Evolutionary conservation across 2,113 vertebrate species (phyloP).

Genomic region (Tyrannus savana): DNA sequence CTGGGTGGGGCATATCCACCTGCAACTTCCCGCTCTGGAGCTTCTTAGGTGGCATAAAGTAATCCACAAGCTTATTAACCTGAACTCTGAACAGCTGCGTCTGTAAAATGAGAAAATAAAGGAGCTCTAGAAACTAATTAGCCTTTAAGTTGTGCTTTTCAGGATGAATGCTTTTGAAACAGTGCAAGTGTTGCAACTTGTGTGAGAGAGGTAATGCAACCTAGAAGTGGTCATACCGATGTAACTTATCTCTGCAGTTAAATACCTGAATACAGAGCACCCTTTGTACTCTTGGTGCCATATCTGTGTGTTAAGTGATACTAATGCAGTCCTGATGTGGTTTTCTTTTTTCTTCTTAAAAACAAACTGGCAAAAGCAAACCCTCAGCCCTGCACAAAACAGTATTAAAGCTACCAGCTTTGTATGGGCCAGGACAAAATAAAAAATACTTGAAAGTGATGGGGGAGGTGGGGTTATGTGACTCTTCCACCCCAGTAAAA

Average conservation of each 20-base stretch:
- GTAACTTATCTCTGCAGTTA: neutral
- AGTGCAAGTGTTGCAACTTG: neutral
- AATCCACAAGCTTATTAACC: neutral
- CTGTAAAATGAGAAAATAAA: neutral
- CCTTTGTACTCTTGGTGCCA: neutral
- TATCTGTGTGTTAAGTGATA: neutral
- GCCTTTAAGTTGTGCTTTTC: neutral
- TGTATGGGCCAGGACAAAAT: accelerated
- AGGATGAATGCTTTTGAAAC: neutral
- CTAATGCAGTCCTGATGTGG: neutral
- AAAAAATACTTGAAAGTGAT: neutral
- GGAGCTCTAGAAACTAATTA: neutral
- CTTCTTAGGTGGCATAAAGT: neutral
- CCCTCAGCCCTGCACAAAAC: neutral
- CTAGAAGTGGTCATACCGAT: neutral
- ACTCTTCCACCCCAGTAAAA: neutral
- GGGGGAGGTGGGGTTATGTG: neutral
- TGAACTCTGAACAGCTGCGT: neutral
- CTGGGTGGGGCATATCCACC: neutral
- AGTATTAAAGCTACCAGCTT: neutral
- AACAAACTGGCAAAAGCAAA: neutral
- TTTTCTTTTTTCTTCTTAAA: neutral
- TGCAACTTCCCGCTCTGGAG: neutral
- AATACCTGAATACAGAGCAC: neutral
- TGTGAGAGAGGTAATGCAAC: neutral